Conservation (phyloP, 2,888 invertebrate genomes). For the Drosophila subsilvestris region DNA sequence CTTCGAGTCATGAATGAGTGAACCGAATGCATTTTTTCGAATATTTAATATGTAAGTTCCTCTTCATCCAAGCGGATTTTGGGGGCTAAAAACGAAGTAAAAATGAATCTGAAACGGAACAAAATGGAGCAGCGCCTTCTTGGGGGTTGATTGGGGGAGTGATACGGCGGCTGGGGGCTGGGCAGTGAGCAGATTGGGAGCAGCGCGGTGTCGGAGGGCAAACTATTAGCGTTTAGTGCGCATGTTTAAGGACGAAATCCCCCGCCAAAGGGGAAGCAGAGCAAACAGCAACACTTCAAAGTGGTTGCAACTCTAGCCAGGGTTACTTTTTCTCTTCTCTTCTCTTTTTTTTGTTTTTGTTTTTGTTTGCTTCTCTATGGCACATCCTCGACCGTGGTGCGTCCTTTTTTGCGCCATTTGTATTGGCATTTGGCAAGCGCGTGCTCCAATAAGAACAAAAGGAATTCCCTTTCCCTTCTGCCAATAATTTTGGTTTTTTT, state of each 20-base stretch:
- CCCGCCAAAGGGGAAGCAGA: slow-evolving; percentile 47
- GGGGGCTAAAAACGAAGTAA: background rate
- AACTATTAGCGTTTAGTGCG: slow-evolving; percentile 80
- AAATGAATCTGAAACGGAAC: slow-evolving; percentile 32
- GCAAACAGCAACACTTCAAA: slow-evolving; percentile 76
- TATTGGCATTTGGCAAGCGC: slow-evolving; percentile 77
- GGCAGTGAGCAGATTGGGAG: background rate
- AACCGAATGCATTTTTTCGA: slow-evolving; percentile 57
- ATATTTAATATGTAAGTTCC: slow-evolving; percentile 61
- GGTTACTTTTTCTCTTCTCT: slow-evolving; percentile 40
- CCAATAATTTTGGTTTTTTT: slow-evolving; percentile 22
- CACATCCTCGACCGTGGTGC: slow-evolving; percentile 28
- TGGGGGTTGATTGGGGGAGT: slow-evolving; percentile 45
- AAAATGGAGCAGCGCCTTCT: slow-evolving; percentile 66
- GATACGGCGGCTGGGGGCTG: slow-evolving; percentile 26
- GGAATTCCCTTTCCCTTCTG: slow-evolving; percentile 50
- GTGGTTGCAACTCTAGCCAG: slow-evolving; percentile 79
- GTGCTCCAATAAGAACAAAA: slow-evolving; percentile 81
- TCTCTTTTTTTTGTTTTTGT: slow-evolving; percentile 5
- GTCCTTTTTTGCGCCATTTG: slow-evolving; percentile 79
- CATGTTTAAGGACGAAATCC: slow-evolving; percentile 65
- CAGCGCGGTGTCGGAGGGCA: slow-evolving; percentile 40
- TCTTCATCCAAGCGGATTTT: slow-evolving; percentile 42
- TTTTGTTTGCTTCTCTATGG: background rate
- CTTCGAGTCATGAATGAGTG: slow-evolving; percentile 6